Base-by-base conservation (phyloP, 2,888 invertebrate species). In the Resseliella maxima region DNA sequence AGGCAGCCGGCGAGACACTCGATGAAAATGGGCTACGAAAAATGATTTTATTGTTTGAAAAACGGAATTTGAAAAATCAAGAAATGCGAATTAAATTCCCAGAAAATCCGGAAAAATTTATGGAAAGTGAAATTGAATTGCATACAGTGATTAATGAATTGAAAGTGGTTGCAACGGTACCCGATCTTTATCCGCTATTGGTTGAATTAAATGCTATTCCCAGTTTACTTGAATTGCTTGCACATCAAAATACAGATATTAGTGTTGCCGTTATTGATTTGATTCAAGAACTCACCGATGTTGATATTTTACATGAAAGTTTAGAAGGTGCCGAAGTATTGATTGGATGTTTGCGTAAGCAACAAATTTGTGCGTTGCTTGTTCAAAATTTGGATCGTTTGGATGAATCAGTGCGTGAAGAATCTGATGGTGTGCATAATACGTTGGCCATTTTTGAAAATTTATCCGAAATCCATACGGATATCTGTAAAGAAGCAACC, bases 21-120 rank as follows among this genome's bases (percentile, higher is more conserved):
- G 98, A 99, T 92, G 98, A 98, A 88, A 93, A 94, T 38, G 94
- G 95, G 18, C 93, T 99, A 12, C 98, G 98, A 89, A 95, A 96
- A 89, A 93, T 99, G 90, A 94, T 99, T 35, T 92, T 98, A 21
- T 94, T 96, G 87, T 98, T 99, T 92, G 99, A 99, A 90, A 99
- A 99, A 90, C 94, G 97, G 89, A 96, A 96, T 85, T 92, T 98
- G 12, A 96, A 95, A 89, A 99, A 99, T 90, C 96, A 99, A 90
- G 99, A 99, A 92, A 97, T 99, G 96, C 93, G 99, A 88, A 99
- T 99, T 21, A 99, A 99, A 91, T 99, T 98, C 91, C 97, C 98
- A 0, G 99, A 99, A 90, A 95, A 95, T 89, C 97, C 99, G 10
- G 98, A 98, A 90, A 99, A 98, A 93, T 99, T 99, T 90, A 98